Conservation (phyloP, 1,140 invertebrate genomes). For the Tetragonula clypearis region DNA sequence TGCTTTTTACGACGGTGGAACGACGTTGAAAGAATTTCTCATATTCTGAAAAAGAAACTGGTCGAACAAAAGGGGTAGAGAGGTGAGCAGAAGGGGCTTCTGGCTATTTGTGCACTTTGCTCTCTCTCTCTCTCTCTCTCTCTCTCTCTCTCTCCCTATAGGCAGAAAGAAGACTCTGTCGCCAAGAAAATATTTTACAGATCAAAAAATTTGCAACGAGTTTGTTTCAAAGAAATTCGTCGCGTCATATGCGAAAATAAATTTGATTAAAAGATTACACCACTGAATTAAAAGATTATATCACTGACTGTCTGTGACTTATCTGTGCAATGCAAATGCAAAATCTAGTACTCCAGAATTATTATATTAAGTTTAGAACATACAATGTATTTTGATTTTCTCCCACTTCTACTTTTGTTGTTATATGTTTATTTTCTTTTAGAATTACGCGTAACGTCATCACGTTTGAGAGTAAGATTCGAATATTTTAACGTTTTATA, state of each 20-base stretch:
- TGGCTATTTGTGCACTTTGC: background rate
- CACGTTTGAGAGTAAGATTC: background rate
- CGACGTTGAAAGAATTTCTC: conserved; percentile 16
- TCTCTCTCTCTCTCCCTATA: background rate
- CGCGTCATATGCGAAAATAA: background rate
- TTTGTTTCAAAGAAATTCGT: background rate
- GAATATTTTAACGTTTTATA: background rate
- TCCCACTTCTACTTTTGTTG: background rate
- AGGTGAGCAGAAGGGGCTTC: background rate
- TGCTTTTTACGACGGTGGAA: conserved; percentile 4
- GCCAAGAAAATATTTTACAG: background rate
- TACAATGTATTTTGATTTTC: background rate
- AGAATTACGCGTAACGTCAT: no score
- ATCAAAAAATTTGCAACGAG: background rate
- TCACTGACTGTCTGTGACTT: no score
- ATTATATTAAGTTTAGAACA: background rate
- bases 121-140: background rate
- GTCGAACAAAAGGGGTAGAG: conserved; percentile 7
- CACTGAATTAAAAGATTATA: no score
- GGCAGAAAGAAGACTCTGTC: background rate
- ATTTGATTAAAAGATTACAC: background rate
- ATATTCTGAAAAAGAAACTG: conserved; percentile 31
- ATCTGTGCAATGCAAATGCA: background rate
- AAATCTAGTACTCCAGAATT: background rate
- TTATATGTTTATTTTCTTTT: background rate